A percentile compares a stretch with the other conserved stretches of the same genome.
Conservation (phyloP, 1,140 invertebrate genomes). For the Coenobita brevimanus region DNA sequence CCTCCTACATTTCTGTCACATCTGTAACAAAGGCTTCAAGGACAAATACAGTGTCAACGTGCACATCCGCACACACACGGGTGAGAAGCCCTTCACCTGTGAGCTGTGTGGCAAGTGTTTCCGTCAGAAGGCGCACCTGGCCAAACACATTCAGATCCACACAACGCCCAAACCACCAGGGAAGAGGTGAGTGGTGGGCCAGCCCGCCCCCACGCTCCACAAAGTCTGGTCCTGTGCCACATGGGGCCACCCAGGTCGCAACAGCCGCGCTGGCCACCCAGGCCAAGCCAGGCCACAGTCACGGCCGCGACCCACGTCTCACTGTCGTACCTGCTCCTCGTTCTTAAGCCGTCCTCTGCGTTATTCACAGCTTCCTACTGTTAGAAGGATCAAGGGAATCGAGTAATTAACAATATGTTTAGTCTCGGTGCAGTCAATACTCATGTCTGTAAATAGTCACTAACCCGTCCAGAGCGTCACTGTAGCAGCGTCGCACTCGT, state of each 20-base stretch:
- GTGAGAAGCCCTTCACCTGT: slow-evolving; percentile 92
- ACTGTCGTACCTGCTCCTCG: slow-evolving; percentile 66
- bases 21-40: slow-evolving; percentile 94
- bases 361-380: slow-evolving; percentile 62
- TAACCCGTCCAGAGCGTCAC: slow-evolving; percentile 41
- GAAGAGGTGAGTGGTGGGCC: slow-evolving; percentile 60
- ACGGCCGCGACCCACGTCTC: slow-evolving; percentile 49
- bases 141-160: slow-evolving; percentile 98
- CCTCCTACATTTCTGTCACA: slow-evolving; percentile 90
- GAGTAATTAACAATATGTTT: slow-evolving; percentile 62
- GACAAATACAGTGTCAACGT: slow-evolving; percentile 95
- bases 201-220: not conserved
- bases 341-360: slow-evolving; percentile 62
- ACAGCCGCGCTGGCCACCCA: slow-evolving; percentile 13
- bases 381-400: slow-evolving; percentile 63
- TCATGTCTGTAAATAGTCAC: slow-evolving; percentile 60
- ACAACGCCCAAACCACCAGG: slow-evolving; percentile 76
- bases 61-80: slow-evolving; percentile 91
- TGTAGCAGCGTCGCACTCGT: slow-evolving; percentile 37
- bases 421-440: slow-evolving; percentile 63
- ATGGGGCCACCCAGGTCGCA: slow-evolving; percentile 34
- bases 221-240: slow-evolving; percentile 10
- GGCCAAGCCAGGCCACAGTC: slow-evolving; percentile 38
- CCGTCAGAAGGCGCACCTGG: slow-evolving; percentile 96
- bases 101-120: slow-evolving; percentile 92